Percentiles rank a stretch among this genome's conserved stretches.
Evolutionary conservation across 2,888 invertebrate genomes (phyloP).

Genomic region (Acronicta psi): DNA sequence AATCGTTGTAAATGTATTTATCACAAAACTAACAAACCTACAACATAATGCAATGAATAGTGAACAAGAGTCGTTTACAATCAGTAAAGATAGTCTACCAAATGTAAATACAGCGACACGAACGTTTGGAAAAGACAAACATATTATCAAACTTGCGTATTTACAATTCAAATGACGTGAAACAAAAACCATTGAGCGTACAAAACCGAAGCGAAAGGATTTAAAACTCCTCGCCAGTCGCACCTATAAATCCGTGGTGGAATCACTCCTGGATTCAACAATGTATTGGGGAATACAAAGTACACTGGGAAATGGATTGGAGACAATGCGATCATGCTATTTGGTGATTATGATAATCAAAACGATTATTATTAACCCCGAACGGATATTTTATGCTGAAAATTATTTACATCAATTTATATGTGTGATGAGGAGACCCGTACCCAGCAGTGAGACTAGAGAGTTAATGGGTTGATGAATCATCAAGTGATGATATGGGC

Average conservation of each 20-base stretch:
- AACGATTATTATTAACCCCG: neutral
- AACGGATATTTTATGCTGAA: neutral
- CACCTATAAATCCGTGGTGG: slow-evolving; percentile 69
- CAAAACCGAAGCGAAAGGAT: slow-evolving; percentile 61
- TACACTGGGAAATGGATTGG: slow-evolving; percentile 15
- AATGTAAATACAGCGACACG: slow-evolving; percentile 61
- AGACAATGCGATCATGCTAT: slow-evolving; percentile 15
- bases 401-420: too few relatives aligned
- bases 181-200: slow-evolving; percentile 63
- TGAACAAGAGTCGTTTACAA: slow-evolving; percentile 46
- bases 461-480: too few relatives aligned
- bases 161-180: slow-evolving; percentile 66
- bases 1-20: neutral
- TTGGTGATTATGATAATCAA: neutral
- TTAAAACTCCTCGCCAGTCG: slow-evolving; percentile 66
- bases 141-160: slow-evolving; percentile 67
- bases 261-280: slow-evolving; percentile 42
- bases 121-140: slow-evolving; percentile 61
- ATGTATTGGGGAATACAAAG: slow-evolving; percentile 25
- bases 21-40: slow-evolving; percentile 2
- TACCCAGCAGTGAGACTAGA: too few relatives aligned
- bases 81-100: slow-evolving; percentile 52
- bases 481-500: too few relatives aligned
- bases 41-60: slow-evolving; percentile 47
- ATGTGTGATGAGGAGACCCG: too few relatives aligned